Evolutionary conservation across 2,797 vertebrate species (phyloP).

Genomic region (Peromyscus melanophrys): DNA sequence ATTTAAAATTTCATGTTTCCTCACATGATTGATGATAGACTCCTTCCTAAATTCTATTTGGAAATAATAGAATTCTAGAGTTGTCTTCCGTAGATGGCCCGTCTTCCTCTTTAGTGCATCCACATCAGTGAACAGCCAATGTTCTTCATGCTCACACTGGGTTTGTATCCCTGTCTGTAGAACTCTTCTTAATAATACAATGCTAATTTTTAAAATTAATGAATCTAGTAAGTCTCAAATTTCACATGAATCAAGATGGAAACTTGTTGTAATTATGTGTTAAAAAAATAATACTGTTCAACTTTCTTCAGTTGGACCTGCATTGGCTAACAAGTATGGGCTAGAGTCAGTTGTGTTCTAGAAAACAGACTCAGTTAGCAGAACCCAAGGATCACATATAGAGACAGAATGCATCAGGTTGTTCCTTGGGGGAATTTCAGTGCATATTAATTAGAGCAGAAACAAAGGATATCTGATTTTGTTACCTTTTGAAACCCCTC

Average conservation of each 20-base stretch:
- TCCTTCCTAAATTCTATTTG: conserved; percentile 27
- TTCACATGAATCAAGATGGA: conserved; percentile 62
- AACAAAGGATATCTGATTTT: not conserved
- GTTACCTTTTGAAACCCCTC: not conserved
- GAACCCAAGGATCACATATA: not conserved
- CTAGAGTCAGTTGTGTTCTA: not conserved
- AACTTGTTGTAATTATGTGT: conserved; percentile 18
- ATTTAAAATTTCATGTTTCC: conserved; percentile 57
- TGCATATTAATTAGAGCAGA: not conserved
- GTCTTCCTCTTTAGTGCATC: not conserved
- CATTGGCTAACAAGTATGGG: not conserved
- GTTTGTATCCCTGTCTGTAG: not conserved
- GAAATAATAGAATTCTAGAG: not conserved
- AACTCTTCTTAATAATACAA: conserved; percentile 34
- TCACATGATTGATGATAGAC: conserved; percentile 5
- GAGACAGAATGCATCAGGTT: not conserved
- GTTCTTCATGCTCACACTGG: not conserved
- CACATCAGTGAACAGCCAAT: not conserved
- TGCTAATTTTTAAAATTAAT: conserved; percentile 57
- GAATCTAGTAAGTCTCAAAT: conserved; percentile 39
- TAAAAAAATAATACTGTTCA: conserved; percentile 28
- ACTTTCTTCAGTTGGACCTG: conserved; percentile 55
- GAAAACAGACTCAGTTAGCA: conserved; percentile 26
- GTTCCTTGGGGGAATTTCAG: not conserved
- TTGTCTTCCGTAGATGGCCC: not conserved